Base-by-base conservation (phyloP, 2,888 invertebrate genomes). In the Sialis lutaria region DNA sequence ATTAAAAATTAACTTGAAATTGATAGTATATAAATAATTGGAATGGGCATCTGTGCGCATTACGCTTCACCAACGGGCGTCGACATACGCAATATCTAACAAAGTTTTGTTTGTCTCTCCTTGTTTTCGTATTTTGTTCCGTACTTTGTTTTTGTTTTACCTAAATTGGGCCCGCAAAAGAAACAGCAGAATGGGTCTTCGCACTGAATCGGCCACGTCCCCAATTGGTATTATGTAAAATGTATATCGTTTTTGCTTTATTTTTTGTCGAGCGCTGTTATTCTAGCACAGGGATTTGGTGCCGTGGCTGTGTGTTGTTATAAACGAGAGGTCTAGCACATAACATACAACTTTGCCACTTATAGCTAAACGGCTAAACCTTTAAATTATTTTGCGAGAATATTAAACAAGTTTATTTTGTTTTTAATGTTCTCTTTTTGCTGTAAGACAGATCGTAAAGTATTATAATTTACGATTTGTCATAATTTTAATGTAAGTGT, bases 121-220 rank as follows among this genome's bases (percentile, higher is more conserved):
- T 50, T 52, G 54, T 48, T 48, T 52, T 54, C 53, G 52, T 45
- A 43, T 53, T 52, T 50, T 46, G 52, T 49, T 54, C 53, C 47
- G 52, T 56, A 55, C 50, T 50, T 51, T 48, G 49, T 53, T 50
- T 47, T 51, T 47, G 44, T 50, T 50, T 51, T 54, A 55, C 57
- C 55, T 55, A 49, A 51, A 54, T 55, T 56, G 55, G 57, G 56
- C 56, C 56, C 55, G 40, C n/a, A 53, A 55, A 56, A 54, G 56
- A 46, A 47, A 47, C 42, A 47, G 47, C 47, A 47, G 47, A 47
- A 47, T 47, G 47, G 47, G 47, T 47, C 47, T 35, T 37, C 51
- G 50, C 56, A 55, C 55, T 55, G 61, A 47, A 47, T 47, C 47
- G 47, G 47, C 47, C 47, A 47, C 42, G 47, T 47, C 47, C 47